phyloP scores from a whole-genome alignment of 2,888 invertebrate species.

The Lasioglossum calceatum region DNA sequence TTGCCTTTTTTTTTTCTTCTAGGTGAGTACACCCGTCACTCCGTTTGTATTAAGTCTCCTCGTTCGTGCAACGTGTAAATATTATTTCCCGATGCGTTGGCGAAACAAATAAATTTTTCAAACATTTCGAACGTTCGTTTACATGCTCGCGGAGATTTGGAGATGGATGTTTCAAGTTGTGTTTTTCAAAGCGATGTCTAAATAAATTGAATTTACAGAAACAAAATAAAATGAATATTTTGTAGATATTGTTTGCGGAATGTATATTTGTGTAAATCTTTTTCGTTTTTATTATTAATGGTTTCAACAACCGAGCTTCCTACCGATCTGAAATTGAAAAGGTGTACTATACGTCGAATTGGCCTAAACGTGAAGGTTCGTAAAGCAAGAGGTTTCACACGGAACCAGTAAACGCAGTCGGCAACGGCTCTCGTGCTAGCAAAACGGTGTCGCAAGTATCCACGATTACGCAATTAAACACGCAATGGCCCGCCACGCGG shows the following conservation, averaged over 20 bases:
- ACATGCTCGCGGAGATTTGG: not conserved
- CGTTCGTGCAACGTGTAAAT: not conserved
- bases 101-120: not conserved
- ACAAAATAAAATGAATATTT: not conserved
- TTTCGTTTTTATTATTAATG: not conserved
- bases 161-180: not conserved
- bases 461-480: slow-evolving; percentile 2
- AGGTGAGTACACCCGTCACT: not conserved
- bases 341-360: not conserved
- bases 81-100: not conserved
- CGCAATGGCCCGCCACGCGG: not conserved
- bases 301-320: not conserved
- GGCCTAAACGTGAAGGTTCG: not conserved
- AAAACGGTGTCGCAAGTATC: slow-evolving; percentile 4
- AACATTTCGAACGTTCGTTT: not conserved
- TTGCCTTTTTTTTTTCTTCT: not conserved
- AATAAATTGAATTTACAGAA: not conserved
- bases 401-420: not conserved
- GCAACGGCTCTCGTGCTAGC: not conserved
- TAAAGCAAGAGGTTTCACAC: not conserved
- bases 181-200: not conserved
- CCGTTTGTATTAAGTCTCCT: not conserved
- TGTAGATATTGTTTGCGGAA: not conserved
- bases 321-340: not conserved
- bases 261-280: not conserved